Evolutionary conservation across 2,888 invertebrate genomes (phyloP), one percentile per base, ranked within the genome.

Genomic region (Eremobia ochroleuca): DNA sequence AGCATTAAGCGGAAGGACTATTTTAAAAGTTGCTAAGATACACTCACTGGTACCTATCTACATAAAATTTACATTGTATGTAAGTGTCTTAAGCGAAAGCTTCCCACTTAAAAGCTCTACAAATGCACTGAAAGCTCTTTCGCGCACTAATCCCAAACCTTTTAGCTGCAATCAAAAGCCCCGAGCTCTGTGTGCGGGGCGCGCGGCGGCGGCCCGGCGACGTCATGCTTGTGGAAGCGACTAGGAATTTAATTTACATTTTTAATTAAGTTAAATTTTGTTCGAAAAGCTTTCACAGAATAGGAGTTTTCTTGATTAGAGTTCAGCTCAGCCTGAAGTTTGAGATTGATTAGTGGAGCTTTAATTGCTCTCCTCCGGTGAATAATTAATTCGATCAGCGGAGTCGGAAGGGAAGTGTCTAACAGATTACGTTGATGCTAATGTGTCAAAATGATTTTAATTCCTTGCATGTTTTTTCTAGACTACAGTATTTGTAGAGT

Each of bases 131-230:
- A 97, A 97, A 97, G 97, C 97, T 97, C 96, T 97, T 96, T 96
- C 97, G 96, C 96, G 96, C 96, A 96, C 96, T 97, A 97, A 96
- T 96, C 96, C 96, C 96, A 96, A 96, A 96, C 97, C 96, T 97
- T 97, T 97, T 97, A 97, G 97, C 97, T 97, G 97, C 97, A 97
- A 97, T 97, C 97, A 97, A 97, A 97, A 96, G 97, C 96, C 94
- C 95, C 94, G 95, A 95, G 96, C 94, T 94, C 92, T 92, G 91
- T 90, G 90, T 90, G 93, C 82, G 92, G 92, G 89, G 89, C 83
- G 88, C 85, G 89, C 83, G 88, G 86, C 78, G 85, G 87, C 79
- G 87, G 88, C 88, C 89, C 87, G 91, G 87, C 95, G 95, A 94
- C 93, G 95, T 94, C 95, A 95, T 96, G 96, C 96, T 96, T 96